A percentile compares a stretch with the other conserved stretches of the same genome.
phyloP scores from a whole-genome alignment of 2,797 vertebrate genomes.

The Danio tinwini region DNA sequence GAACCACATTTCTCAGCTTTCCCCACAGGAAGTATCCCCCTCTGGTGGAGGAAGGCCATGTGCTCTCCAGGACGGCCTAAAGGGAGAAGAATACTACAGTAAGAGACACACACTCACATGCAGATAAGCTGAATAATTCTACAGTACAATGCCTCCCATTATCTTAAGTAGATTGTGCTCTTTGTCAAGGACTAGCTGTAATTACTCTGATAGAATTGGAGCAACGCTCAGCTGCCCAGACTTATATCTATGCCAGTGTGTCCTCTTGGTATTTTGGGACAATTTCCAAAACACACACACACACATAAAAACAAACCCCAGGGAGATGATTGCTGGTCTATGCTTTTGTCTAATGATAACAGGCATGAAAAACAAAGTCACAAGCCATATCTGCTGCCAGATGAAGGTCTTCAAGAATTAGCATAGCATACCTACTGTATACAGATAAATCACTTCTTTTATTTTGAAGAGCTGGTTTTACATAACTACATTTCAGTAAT shows the following conservation, averaged over 20 bases:
- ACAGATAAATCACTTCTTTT: slow-evolving; percentile 5
- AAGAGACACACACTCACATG: slow-evolving; percentile 27
- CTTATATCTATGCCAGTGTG: slow-evolving; percentile 34
- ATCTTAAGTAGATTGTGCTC: slow-evolving; percentile 59
- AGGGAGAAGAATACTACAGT: slow-evolving; percentile 52
- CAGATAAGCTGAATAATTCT: slow-evolving; percentile 56
- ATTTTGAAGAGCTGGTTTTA: background rate
- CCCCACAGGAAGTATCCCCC: slow-evolving; percentile 97
- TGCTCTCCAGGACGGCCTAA: slow-evolving; percentile 97
- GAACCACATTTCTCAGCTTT: slow-evolving; percentile 93
- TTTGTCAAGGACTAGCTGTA: slow-evolving; percentile 53
- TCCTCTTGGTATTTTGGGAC: slow-evolving; percentile 42
- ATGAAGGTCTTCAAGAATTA: background rate
- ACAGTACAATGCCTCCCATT: slow-evolving; percentile 47
- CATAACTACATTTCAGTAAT: background rate
- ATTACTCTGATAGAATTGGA: slow-evolving; percentile 58
- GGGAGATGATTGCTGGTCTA: slow-evolving; percentile 3
- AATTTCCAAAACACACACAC: slow-evolving; percentile 30
- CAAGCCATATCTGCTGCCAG: background rate
- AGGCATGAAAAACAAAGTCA: slow-evolving; percentile 10
- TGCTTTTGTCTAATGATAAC: slow-evolving; percentile 46
- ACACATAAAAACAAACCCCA: slow-evolving; percentile 9
- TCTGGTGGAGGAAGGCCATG: slow-evolving; percentile 96
- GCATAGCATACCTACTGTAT: slow-evolving; percentile 16
- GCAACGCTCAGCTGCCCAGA: slow-evolving; percentile 45